Evolutionary conservation across 2,797 vertebrate species (phyloP), one percentile per base, ranked within the genome.

Genomic region (Dryobates pubescens): DNA sequence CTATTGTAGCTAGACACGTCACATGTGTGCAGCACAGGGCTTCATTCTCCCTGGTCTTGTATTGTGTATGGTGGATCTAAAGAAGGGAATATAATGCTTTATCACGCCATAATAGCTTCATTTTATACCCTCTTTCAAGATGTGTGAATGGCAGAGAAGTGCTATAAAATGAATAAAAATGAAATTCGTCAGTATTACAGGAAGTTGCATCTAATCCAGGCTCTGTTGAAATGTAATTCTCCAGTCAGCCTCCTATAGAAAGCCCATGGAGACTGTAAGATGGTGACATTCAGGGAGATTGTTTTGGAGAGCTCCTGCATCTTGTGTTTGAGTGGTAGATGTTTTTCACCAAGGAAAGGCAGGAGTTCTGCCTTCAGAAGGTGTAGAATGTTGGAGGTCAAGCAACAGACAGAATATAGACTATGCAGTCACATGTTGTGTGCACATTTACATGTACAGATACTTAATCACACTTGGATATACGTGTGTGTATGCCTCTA

Each of bases 51-150:
- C 1, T 85, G 41, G 43, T 63, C 63, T 81, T 75, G 14, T 51
- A 34, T 49, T 36, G 18, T 71, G 23, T 57, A 22, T 84, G 51
- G 51, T 63, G 88, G 72, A 81, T 49, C 34, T 71, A 61, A 56
- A 67, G 63, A 76, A 86, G 41, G 64, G 41, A 82, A 51, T 65
- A 54, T 56, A 81, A 70, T 84, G 54, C 49, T 87, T 45, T 77
- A 23, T 92, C 72, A 29, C 68, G 34, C 58, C 43, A 41, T 76
- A 73, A 78, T 70, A 79, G 53, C 41, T 88, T 93, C 38, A 58
- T 82, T 95, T 95, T 73, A 34, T 83, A 38, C 17, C 17, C 63
- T 12, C 59, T 92, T 94, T 89, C 73, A 81, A 57, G 67, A 70
- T 27, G 8, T 5, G 23, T 86, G 77, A 95, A 92, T 92, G 77